These are phyloP conservation scores for Caloenas nicobarica DNA, from an alignment of 2,113 vertebrate genomes.

Conservation along the genomic window DNA sequence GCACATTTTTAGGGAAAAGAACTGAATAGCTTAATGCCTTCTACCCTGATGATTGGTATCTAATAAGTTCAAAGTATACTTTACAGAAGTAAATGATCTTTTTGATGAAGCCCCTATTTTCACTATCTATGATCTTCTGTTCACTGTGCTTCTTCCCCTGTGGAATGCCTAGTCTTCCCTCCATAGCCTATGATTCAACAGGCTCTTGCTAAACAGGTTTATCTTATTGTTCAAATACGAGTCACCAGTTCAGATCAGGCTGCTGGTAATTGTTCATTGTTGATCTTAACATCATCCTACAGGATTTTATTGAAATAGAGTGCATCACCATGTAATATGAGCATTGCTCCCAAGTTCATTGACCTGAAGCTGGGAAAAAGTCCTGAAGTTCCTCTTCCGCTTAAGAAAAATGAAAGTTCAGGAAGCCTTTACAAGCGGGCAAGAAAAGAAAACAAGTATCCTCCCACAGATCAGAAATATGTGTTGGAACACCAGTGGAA, in stretches of 20 bases:
- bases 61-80: background rate
- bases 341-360: background rate
- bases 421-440: background rate
- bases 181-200: background rate
- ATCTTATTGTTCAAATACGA: background rate
- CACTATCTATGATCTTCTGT: background rate
- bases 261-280: background rate
- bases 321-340: background rate
- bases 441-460: background rate
- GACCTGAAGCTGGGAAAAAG: background rate
- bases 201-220: background rate
- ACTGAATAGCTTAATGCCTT: background rate
- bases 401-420: background rate
- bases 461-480: background rate
- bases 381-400: background rate
- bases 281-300: background rate
- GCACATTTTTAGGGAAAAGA: background rate
- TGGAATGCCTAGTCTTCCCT: background rate
- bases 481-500: background rate
- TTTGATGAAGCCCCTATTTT: background rate
- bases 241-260: background rate
- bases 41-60: background rate
- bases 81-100: background rate
- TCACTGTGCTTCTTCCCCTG: background rate
- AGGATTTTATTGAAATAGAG: background rate